Conservation (phyloP, 1,140 invertebrate species). For the Holotrichia oblita region DNA sequence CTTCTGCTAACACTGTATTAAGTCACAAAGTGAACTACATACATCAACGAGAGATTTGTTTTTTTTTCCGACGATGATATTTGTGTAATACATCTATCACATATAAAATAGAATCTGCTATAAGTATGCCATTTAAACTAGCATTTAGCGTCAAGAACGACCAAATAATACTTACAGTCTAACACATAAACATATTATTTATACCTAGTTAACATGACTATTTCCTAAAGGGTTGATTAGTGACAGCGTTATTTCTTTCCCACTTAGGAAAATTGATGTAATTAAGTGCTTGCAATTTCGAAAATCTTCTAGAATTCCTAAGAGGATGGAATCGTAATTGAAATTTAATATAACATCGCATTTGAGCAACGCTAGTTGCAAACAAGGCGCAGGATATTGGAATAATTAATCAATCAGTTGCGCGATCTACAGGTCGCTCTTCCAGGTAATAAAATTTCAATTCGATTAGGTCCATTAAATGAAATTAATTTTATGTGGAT, state of each 20-base stretch:
- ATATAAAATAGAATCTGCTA: no score
- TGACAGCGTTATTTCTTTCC: neutral
- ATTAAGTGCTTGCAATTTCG: neutral
- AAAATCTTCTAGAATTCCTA: neutral
- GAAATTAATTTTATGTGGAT: slow-evolving; percentile 37
- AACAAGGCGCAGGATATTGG: slow-evolving; percentile 25
- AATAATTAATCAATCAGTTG: slow-evolving; percentile 38
- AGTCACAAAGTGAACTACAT: neutral
- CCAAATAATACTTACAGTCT: no score
- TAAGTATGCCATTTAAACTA: no score
- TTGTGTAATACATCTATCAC: no score
- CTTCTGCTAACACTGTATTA: neutral
- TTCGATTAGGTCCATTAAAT: slow-evolving; percentile 39
- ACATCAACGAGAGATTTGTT: no score
- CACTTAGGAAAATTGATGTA: neutral
- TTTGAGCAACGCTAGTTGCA: neutral
- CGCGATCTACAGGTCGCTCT: slow-evolving; percentile 26
- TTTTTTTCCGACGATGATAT: no score
- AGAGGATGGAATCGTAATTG: slow-evolving; percentile 22
- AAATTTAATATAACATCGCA: slow-evolving; percentile 37
- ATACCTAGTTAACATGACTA: no score
- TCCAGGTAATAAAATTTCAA: slow-evolving; percentile 35
- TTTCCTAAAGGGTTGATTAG: no score
- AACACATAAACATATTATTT: no score
- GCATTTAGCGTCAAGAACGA: no score